Evolutionary conservation across 2,888 invertebrate species (phyloP).

Genomic region (Chouioia cunea): DNA sequence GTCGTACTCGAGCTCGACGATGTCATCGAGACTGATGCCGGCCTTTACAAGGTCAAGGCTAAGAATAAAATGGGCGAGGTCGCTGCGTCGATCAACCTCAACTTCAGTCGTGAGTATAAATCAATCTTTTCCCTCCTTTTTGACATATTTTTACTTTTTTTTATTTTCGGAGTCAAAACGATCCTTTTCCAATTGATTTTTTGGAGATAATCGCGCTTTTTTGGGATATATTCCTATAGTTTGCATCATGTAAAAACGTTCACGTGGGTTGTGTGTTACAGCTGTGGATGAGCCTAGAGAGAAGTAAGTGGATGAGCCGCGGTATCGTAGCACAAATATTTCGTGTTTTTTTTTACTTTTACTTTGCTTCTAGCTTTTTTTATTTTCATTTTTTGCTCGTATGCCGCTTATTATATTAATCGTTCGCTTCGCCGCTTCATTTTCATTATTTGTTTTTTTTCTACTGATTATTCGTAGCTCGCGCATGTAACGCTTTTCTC

Average conservation of each 20-base stretch:
- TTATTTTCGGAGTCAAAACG: too few relatives aligned
- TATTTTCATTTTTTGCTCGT: slow-evolving; percentile 8
- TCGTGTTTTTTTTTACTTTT: slow-evolving; percentile 38
- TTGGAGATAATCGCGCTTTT: neutral
- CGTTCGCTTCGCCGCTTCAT: neutral
- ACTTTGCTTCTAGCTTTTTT: slow-evolving; percentile 16
- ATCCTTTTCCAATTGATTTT: too few relatives aligned
- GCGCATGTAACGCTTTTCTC: slow-evolving; percentile 49
- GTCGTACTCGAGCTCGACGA: slow-evolving; percentile 95
- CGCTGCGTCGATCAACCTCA: slow-evolving; percentile 95
- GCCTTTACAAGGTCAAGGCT: slow-evolving; percentile 96
- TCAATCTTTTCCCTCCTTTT: too few relatives aligned
- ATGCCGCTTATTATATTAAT: neutral
- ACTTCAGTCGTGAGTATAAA: slow-evolving; percentile 92
- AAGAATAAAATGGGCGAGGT: slow-evolving; percentile 98
- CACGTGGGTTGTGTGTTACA: slow-evolving; percentile 72
- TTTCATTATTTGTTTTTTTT: too few relatives aligned
- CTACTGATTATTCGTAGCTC: neutral
- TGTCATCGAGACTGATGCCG: slow-evolving; percentile 95
- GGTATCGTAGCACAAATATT: slow-evolving; percentile 34
- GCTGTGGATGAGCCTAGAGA: slow-evolving; percentile 96
- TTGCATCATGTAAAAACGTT: slow-evolving; percentile 24
- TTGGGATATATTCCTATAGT: too few relatives aligned
- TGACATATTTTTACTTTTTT: neutral
- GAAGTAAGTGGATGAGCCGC: slow-evolving; percentile 79